A percentile compares a stretch with the other conserved stretches of the same genome.
phyloP scores from a whole-genome alignment of 2,797 vertebrate genomes.

The Euthynnus affinis region DNA sequence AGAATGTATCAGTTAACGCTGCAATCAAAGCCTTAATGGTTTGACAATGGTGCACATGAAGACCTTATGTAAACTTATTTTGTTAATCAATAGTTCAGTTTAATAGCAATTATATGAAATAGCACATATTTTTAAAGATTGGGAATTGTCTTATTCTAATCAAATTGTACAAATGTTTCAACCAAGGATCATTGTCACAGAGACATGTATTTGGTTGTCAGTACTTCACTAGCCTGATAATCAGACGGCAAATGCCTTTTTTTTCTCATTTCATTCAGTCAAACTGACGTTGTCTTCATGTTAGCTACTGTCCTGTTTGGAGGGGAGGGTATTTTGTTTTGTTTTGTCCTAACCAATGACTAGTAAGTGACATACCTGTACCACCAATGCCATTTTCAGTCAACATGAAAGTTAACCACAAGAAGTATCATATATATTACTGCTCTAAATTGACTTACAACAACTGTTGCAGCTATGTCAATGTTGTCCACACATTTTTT shows the following conservation, averaged over 20 bases:
- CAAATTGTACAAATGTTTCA: slow-evolving; percentile 1
- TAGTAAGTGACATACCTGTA: too few relatives aligned
- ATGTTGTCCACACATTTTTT: too few relatives aligned
- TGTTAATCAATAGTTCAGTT: slow-evolving; percentile 21
- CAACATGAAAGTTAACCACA: too few relatives aligned
- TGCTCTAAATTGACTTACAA: too few relatives aligned
- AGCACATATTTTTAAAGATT: slow-evolving; percentile 15
- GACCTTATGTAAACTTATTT: background rate
- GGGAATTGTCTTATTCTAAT: slow-evolving; percentile 1
- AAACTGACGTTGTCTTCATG: background rate
- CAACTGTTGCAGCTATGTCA: too few relatives aligned
- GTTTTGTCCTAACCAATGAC: too few relatives aligned
- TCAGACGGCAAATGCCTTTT: slow-evolving; percentile 6
- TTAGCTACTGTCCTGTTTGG: background rate
- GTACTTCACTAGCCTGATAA: slow-evolving; percentile 19
- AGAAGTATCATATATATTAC: too few relatives aligned
- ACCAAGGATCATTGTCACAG: slow-evolving; percentile 10
- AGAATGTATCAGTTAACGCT: background rate
- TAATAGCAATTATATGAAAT: slow-evolving; percentile 2
- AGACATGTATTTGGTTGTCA: slow-evolving; percentile 26
- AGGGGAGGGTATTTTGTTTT: background rate
- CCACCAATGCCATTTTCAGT: too few relatives aligned
- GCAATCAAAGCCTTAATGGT: slow-evolving; percentile 4
- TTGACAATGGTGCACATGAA: background rate
- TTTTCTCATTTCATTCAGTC: slow-evolving; percentile 2